Percentiles rank a stretch among this genome's conserved stretches.
Evolutionary conservation across 2,113 vertebrate genomes (phyloP).

Genomic region (Anser brachyrhynchus): DNA sequence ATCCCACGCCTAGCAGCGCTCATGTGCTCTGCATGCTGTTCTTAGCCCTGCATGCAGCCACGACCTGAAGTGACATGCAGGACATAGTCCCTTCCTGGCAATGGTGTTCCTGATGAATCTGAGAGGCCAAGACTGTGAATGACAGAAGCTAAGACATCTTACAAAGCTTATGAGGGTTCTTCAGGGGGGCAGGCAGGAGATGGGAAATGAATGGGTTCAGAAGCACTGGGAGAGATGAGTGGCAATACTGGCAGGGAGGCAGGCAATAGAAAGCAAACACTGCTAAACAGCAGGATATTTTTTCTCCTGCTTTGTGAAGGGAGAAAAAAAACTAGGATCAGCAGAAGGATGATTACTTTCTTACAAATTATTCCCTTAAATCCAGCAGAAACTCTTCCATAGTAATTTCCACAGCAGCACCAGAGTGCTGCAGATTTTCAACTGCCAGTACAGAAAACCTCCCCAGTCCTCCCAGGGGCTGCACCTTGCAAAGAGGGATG

Average conservation of each 20-base stretch:
- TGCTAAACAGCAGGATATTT: not conserved
- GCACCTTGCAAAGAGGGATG: rapidly evolving
- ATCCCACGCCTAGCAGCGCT: rapidly evolving
- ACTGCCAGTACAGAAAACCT: not conserved
- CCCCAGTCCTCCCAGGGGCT: not conserved
- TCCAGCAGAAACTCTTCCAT: not conserved
- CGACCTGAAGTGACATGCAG: not conserved
- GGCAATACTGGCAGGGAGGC: not conserved
- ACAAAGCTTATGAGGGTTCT: not conserved
- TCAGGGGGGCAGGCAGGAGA: not conserved
- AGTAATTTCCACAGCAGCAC: slow-evolving; percentile 11
- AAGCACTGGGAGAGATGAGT: not conserved
- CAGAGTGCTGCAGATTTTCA: not conserved
- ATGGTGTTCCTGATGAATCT: not conserved
- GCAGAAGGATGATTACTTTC: not conserved
- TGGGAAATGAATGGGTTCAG: not conserved
- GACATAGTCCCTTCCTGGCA: not conserved
- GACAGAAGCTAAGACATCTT: not conserved
- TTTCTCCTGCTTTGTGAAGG: not conserved
- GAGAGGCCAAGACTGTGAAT: not conserved
- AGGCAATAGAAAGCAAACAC: not conserved
- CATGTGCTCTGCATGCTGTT: not conserved
- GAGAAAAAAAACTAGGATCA: not conserved
- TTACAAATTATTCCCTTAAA: slow-evolving; percentile 13
- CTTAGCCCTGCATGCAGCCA: not conserved